Evolutionary conservation across 2,888 invertebrate species (phyloP), one percentile per base, ranked within the genome.

Genomic region (Cyclophora punctaria): DNA sequence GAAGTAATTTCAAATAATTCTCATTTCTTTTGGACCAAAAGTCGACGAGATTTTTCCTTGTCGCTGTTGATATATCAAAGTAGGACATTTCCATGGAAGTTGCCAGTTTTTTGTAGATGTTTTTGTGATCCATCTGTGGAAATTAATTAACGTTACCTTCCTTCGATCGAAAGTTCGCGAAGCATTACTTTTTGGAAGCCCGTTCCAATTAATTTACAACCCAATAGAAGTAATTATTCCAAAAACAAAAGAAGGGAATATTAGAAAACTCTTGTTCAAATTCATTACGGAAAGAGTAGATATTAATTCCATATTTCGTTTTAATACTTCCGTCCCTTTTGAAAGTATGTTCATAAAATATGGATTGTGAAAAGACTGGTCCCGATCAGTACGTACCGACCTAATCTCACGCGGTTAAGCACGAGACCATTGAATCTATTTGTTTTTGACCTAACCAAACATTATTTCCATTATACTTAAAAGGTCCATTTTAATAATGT

Each of bases 61-160:
- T 60, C 1, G 56, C 47, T 2, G 81, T 84, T 2, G 76, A 67
- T 4, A 72, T 63, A 57, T 85, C 83, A 50, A 85, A 85, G 57
- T 71, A 60, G 0, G 71, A 66, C 0, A 83, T 78, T 43, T 79
- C 69, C 81, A 80, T 86, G 0, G 83, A 69, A 34, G 63, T 63
- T 0, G 80, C 73, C 7, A 86, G 58, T n/a, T 65, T 62, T 47
- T 74, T 76, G 56, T 76, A 87, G 7, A 74, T 59, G 2, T 61
- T 56, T 58, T 67, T 71, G 53, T 83, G 62, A 20, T 63, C 56
- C 50, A 71, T 62, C 82, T 83, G 47, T 34, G 37, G 42, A 49
- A 47, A 54, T 41, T 48, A 33, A 48, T 40, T 48, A 5, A 46
- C 40, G 6, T 45, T 7, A 5, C 37, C 4, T 37, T 37, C 20